These are phyloP conservation scores for Serilophus lunatus DNA, from an alignment of 2,113 vertebrate genomes.

Conservation along the genomic window DNA sequence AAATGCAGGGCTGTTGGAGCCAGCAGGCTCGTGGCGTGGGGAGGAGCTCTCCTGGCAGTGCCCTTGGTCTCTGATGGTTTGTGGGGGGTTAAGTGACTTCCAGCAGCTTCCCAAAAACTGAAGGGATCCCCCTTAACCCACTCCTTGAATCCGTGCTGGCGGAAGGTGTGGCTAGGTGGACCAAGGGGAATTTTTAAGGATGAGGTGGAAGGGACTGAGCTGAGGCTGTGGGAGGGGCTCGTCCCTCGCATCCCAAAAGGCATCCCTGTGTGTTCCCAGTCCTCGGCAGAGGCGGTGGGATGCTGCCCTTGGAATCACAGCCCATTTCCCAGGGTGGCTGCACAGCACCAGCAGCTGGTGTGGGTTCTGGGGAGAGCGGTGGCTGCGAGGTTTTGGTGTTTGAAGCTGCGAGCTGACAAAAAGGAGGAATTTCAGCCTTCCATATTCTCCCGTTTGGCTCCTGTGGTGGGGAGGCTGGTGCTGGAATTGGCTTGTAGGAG, in stretches of 20 bases:
- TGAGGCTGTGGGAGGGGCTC: accelerated
- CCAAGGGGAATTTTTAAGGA: accelerated
- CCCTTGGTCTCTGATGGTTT: accelerated
- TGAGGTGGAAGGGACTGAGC: background rate
- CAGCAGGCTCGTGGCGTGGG: accelerated
- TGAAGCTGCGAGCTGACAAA: background rate
- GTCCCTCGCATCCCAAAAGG: accelerated
- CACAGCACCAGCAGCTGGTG: accelerated
- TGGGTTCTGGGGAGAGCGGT: background rate
- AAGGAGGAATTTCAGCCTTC: slow-evolving; percentile 47
- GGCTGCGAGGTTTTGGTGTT: accelerated
- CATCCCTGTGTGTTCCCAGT: background rate
- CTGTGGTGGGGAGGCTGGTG: background rate
- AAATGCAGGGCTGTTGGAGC: background rate
- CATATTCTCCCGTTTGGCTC: slow-evolving; percentile 17
- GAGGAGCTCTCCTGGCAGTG: background rate
- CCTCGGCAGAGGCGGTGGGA: background rate
- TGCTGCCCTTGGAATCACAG: background rate
- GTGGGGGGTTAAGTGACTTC: background rate
- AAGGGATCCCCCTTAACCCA: accelerated
- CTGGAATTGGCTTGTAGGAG: slow-evolving; percentile 60
- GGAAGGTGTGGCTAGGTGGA: background rate
- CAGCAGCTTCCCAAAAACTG: background rate
- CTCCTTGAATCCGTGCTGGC: accelerated
- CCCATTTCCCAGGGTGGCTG: background rate